Conservation (phyloP, 2,888 invertebrate species). For the Pseudoips prasinana region DNA sequence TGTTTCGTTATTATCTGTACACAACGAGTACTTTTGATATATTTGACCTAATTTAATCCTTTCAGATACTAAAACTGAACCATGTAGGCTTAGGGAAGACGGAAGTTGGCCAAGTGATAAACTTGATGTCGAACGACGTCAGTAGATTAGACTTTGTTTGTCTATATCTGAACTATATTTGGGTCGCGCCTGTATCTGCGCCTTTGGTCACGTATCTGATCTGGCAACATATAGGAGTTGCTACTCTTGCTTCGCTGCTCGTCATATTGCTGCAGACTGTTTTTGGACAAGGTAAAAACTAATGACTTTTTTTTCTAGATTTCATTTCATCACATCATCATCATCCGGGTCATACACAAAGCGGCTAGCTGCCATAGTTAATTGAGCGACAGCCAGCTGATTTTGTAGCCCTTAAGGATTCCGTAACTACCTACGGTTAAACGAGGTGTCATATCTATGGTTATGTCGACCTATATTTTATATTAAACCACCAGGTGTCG, state of each 20-base stretch:
- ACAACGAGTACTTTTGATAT: no score
- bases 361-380: no score
- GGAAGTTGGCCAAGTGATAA: conserved; percentile 89
- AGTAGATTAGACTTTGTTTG: conserved; percentile 89
- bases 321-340: no score
- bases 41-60: conserved; percentile 22
- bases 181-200: conserved; percentile 90
- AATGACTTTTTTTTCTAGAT: conserved; percentile 1
- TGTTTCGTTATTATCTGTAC: no score
- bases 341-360: no score
- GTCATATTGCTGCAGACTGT: conserved; percentile 82
- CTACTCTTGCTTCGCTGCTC: conserved; percentile 60
- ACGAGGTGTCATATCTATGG: no score
- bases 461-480: no score
- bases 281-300: conserved; percentile 70
- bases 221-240: conserved; percentile 67
- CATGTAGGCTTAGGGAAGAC: conserved; percentile 82
- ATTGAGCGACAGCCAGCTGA: no score
- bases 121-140: conserved; percentile 93
- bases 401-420: no score
- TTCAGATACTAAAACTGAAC: conserved; percentile 73
- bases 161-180: conserved; percentile 87
- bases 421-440: no score
- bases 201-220: conserved; percentile 74
- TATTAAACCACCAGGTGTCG: no score